Conservation (phyloP, 2,113 vertebrate genomes). For the Oreotrochilus melanogaster region DNA sequence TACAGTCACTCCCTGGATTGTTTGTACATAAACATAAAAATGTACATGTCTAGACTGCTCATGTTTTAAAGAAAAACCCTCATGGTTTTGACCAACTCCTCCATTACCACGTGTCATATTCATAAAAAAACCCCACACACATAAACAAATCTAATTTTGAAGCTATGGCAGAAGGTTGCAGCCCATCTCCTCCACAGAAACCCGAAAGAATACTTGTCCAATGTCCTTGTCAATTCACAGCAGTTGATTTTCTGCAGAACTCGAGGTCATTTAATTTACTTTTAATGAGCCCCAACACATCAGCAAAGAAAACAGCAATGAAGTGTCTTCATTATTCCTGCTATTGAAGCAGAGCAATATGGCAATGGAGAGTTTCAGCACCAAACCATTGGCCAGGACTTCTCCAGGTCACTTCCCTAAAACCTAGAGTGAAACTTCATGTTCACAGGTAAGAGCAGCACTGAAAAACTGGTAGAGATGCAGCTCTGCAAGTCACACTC, state of each 20-base stretch:
- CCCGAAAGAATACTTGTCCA: background rate
- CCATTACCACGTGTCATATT: background rate
- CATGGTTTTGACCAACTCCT: conserved; percentile 12
- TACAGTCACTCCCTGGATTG: conserved; percentile 1
- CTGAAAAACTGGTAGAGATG: background rate
- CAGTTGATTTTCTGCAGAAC: background rate
- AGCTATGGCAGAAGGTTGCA: background rate
- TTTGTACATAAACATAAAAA: background rate
- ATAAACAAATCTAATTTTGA: background rate
- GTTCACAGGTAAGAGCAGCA: background rate
- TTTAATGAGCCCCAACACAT: background rate
- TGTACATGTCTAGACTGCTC: conserved; percentile 27
- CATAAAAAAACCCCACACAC: background rate
- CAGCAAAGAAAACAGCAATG: background rate
- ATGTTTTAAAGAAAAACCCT: conserved; percentile 35
- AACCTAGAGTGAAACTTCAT: background rate
- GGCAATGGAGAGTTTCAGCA: background rate
- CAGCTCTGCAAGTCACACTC: background rate
- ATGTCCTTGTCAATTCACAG: background rate
- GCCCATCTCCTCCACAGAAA: background rate
- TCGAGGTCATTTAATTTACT: background rate
- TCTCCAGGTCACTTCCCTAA: background rate
- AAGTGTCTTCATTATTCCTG: background rate
- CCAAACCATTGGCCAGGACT: background rate
- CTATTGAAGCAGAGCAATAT: background rate